These are phyloP conservation scores for Drosophila grimshawi DNA, from an alignment of 1,140 invertebrate species.

Conservation along the genomic window DNA sequence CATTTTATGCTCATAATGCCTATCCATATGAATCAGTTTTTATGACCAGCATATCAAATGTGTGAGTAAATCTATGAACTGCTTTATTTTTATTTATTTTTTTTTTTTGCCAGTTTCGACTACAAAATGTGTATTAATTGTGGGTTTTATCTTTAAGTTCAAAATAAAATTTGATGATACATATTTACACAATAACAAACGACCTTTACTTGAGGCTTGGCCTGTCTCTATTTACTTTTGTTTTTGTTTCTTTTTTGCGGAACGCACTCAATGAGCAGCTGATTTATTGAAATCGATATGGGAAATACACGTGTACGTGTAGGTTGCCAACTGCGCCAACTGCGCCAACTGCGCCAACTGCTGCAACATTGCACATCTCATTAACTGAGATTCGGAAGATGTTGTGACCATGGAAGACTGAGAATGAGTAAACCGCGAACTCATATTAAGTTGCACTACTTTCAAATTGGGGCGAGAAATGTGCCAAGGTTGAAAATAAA, in stretches of 20 bases:
- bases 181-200: background rate
- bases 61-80: slow-evolving; percentile 11
- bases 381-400: slow-evolving; percentile 14
- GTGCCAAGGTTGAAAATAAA: slow-evolving; percentile 23
- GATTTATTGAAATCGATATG: slow-evolving; percentile 66
- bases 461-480: slow-evolving; percentile 18
- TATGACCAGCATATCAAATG: background rate
- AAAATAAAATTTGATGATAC: too few relatives aligned
- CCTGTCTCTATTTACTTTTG: slow-evolving; percentile 11
- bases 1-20: background rate
- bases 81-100: background rate
- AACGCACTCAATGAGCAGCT: slow-evolving; percentile 63
- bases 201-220: slow-evolving; percentile 41
- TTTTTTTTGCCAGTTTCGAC: slow-evolving; percentile 19
- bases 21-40: background rate
- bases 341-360: background rate
- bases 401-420: slow-evolving; percentile 35
- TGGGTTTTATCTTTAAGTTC: too few relatives aligned
- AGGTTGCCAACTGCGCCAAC: background rate
- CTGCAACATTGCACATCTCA: slow-evolving; percentile 1
- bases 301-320: background rate
- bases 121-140: slow-evolving; percentile 19
- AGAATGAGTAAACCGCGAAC: slow-evolving; percentile 39
- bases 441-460: background rate
- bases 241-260: slow-evolving; percentile 17